These are phyloP conservation scores for Boloria euphrosyne DNA, from an alignment of 2,888 invertebrate genomes.

Conservation along the genomic window DNA sequence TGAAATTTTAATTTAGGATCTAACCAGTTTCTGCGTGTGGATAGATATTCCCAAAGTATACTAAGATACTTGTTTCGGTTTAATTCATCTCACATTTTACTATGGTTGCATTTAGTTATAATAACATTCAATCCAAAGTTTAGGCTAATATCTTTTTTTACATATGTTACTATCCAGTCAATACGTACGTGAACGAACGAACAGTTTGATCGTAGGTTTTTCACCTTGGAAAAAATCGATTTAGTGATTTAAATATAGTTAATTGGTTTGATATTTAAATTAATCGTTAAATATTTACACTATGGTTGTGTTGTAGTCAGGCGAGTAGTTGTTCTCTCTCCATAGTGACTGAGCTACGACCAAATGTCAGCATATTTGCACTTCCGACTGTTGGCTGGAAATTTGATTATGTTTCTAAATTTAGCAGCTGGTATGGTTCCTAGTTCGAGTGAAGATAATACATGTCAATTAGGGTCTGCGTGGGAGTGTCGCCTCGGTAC, in stretches of 20 bases:
- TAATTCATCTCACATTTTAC: slow-evolving; percentile 67
- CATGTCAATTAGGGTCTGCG: slow-evolving; percentile 82
- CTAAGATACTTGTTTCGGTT: slow-evolving; percentile 70
- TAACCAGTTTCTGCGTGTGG: slow-evolving; percentile 66
- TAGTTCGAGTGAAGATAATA: slow-evolving; percentile 80
- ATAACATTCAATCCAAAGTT: slow-evolving; percentile 81
- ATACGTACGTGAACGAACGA: slow-evolving; percentile 46
- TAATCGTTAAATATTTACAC: slow-evolving; percentile 16
- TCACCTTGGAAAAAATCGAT: slow-evolving; percentile 23
- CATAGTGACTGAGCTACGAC: slow-evolving; percentile 43
- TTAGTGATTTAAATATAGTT: slow-evolving; percentile 19
- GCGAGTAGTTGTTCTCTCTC: slow-evolving; percentile 21
- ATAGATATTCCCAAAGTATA: slow-evolving; percentile 72
- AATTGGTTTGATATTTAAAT: slow-evolving; percentile 17
- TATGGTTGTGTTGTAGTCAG: slow-evolving; percentile 1
- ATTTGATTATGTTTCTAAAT: slow-evolving; percentile 73
- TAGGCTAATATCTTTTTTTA: slow-evolving; percentile 68
- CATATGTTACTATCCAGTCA: slow-evolving; percentile 59
- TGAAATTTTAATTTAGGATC: slow-evolving; percentile 57
- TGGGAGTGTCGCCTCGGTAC: slow-evolving; percentile 71
- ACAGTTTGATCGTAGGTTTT: slow-evolving; percentile 33
- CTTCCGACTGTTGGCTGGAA: slow-evolving; percentile 53
- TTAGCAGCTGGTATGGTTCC: slow-evolving; percentile 83
- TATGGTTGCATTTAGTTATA: slow-evolving; percentile 81
- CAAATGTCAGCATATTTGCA: slow-evolving; percentile 34